Base-by-base conservation (phyloP, 2,888 invertebrate genomes). In the Nemotelus pantherinus region DNA sequence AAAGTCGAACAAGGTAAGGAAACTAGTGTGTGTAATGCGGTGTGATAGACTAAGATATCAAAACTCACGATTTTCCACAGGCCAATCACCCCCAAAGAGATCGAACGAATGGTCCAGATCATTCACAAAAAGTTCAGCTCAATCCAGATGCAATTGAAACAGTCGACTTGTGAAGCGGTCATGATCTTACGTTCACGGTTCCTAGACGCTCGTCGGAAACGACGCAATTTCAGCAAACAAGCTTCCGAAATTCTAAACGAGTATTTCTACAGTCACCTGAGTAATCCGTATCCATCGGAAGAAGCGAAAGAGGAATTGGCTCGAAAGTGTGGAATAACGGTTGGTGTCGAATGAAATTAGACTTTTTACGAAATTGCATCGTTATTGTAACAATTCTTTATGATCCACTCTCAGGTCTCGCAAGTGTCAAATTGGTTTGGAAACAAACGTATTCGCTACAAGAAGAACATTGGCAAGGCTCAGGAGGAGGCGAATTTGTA, bases 351-450 rank as follows among this genome's bases (percentile, higher is more conserved):
- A 25, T 10, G 4, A 58, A 58, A 58, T 10, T 58, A 4, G 9
- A n/a, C 25, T 58, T 58, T n/a, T 58, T 58, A 4, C 9, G 25
- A 58, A 6, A 25, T 58, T n/a, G 58, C 25, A 25, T 25, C 25
- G 25, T 25, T 25, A 25, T 25, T 58, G 5, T 10, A 58, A 58
- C 58, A 58, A 5, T 58, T 58, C n/a, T 58, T 7, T 1, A 41
- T 63, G 9, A 2, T 43, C 9, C 4, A 39, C 9, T 72, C 7
- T 7, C 39, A 86, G 88, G 87, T 87, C 25, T 88, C 87, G 6
- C 90, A 96, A 95, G 97, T 98, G 81, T 98, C 98, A 83, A 99
- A 99, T 91, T 99, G 99, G 99, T 99, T 99, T 88, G 99, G 99
- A 83, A 99, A 99, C 90, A 99, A 99, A 89, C 93, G 99, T 85